phyloP scores from a whole-genome alignment of 2,797 vertebrate genomes.

The Kryptopterus vitreolus region DNA sequence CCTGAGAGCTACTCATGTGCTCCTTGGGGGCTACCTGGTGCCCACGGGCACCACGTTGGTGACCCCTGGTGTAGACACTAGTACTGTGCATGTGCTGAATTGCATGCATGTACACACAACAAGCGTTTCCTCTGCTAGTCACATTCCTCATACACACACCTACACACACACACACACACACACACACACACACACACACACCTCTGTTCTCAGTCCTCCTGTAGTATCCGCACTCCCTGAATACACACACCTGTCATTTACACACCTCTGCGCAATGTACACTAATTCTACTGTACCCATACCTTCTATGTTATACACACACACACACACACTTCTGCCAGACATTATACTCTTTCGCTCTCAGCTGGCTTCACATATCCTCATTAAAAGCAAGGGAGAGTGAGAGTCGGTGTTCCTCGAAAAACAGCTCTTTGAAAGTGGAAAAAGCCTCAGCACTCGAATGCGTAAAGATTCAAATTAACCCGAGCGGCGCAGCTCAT shows the following conservation, averaged over 20 bases:
- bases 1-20: too few relatives aligned
- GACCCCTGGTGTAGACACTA: background rate
- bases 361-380: background rate
- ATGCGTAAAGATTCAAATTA: constrained; percentile 10
- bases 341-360: background rate
- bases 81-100: too few relatives aligned
- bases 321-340: background rate
- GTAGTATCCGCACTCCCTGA: background rate
- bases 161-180: background rate
- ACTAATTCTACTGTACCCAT: background rate
- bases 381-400: background rate
- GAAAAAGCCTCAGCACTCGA: background rate
- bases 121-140: background rate
- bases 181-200: too few relatives aligned
- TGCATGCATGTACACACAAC: background rate
- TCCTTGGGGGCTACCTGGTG: too few relatives aligned
- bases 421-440: background rate
- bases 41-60: too few relatives aligned
- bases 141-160: background rate
- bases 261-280: background rate
- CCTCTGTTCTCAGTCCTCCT: too few relatives aligned
- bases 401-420: background rate
- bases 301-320: too few relatives aligned
- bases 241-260: background rate
- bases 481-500: background rate